Percentiles rank a stretch among this genome's conserved stretches.
These are phyloP conservation scores for Bettongia penicillata DNA, from an alignment of 2,113 vertebrate genomes.

Conservation along the genomic window DNA sequence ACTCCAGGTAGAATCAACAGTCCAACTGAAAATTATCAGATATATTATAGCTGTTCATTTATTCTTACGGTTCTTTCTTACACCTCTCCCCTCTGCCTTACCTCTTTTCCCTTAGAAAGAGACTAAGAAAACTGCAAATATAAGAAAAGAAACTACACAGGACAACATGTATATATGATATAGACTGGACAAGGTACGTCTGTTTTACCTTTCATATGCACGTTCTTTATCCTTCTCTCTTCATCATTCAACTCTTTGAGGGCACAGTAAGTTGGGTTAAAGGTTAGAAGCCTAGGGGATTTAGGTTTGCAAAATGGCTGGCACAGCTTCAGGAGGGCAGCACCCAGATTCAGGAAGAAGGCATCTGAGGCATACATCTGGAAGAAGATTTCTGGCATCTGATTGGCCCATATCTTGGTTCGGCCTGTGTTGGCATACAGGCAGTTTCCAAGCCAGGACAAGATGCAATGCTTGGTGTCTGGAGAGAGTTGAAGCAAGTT, in stretches of 20 bases:
- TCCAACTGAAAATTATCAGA: conserved; percentile 18
- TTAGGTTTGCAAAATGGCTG: conserved; percentile 97
- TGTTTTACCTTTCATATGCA: conserved; percentile 92
- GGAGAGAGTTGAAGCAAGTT: conserved; percentile 94
- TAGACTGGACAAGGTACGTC: conserved; percentile 17
- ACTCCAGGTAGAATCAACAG: conserved; percentile 21
- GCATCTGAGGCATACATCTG: conserved; percentile 98
- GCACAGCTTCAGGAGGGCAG: conserved; percentile 95
- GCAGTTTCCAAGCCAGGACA: conserved; percentile 97
- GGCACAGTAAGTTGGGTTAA: conserved; percentile 96
- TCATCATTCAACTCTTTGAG: conserved; percentile 96
- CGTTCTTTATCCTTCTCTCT: conserved; percentile 92
- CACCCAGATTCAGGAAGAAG: conserved; percentile 96
- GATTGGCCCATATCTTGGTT: conserved; percentile 98
- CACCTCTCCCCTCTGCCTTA: conserved; percentile 36
- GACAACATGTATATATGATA: neutral
- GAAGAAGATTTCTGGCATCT: conserved; percentile 98
- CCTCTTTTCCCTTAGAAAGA: conserved; percentile 1
- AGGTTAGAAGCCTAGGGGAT: conserved; percentile 93
- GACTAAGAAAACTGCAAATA: neutral
- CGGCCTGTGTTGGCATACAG: conserved; percentile 94
- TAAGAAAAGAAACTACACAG: neutral
- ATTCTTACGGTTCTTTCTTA: neutral
- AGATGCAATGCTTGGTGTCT: conserved; percentile 94
- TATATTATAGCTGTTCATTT: neutral